These are phyloP conservation scores for Gonatopus flavifemur DNA, from an alignment of 1,140 invertebrate genomes.

Conservation along the genomic window DNA sequence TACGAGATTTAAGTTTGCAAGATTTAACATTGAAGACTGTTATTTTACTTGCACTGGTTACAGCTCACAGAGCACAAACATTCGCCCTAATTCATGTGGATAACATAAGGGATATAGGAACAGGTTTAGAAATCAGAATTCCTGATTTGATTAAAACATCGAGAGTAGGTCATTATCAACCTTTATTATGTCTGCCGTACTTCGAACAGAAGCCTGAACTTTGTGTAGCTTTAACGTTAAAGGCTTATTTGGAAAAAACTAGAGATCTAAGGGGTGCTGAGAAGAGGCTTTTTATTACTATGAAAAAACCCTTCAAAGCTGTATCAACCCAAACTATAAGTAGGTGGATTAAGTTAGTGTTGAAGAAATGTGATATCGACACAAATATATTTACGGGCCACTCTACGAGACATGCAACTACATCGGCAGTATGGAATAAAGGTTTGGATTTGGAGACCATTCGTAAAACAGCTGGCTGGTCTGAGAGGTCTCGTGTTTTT, in stretches of 20 bases:
- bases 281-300: neutral
- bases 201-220: slow-evolving; percentile 9
- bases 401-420: neutral
- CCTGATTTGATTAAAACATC: slow-evolving; percentile 12
- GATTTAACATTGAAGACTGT: slow-evolving; percentile 22
- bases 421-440: neutral
- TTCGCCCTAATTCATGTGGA: slow-evolving; percentile 3
- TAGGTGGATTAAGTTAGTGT: neutral
- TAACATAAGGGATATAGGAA: neutral
- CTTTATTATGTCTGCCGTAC: slow-evolving; percentile 3
- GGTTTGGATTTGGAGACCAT: neutral
- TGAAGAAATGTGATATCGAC: neutral
- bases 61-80: slow-evolving; percentile 22
- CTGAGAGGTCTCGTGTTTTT: neutral
- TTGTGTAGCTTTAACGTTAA: slow-evolving; percentile 8
- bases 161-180: neutral
- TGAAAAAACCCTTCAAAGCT: neutral
- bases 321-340: neutral
- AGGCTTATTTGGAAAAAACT: slow-evolving; percentile 1
- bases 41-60: slow-evolving; percentile 23
- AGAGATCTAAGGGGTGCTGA: neutral
- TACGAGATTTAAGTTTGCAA: slow-evolving; percentile 15
- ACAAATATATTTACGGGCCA: neutral
- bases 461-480: neutral
- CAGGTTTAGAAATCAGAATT: slow-evolving; percentile 4